Percentiles rank a stretch among this genome's conserved stretches.
phyloP scores from a whole-genome alignment of 2,888 invertebrate species.

The Ametastegia equiseti region DNA sequence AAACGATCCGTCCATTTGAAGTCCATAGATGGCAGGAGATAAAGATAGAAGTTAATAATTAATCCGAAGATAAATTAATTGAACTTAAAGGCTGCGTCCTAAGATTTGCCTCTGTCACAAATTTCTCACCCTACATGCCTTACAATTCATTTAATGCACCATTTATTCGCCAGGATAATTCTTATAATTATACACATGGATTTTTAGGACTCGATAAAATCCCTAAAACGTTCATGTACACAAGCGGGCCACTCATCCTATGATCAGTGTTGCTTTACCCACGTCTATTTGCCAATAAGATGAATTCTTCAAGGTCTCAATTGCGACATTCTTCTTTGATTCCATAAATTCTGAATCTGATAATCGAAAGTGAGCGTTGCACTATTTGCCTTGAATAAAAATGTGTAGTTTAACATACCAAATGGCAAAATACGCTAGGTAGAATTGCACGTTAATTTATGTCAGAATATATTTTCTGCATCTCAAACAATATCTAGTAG shows the following conservation, averaged over 20 bases:
- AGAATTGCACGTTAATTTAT: too few species aligned
- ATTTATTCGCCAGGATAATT: neutral
- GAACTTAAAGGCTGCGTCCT: neutral
- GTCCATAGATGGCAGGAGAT: neutral
- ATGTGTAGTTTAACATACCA: neutral
- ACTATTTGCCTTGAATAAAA: neutral
- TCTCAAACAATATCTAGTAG: too few species aligned
- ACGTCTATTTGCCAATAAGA: too few species aligned
- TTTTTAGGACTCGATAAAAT: neutral
- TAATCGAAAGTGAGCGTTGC: neutral
- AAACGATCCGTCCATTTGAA: neutral
- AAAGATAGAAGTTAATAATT: neutral
- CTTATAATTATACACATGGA: neutral
- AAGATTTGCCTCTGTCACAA: neutral
- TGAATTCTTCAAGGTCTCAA: neutral
- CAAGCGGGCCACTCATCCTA: neutral
- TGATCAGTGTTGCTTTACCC: too few species aligned
- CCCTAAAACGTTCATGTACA: neutral
- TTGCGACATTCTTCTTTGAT: too few species aligned
- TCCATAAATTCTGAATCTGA: neutral
- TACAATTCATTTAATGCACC: neutral
- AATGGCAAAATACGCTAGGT: too few species aligned
- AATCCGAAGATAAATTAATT: neutral
- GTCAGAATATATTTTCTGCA: too few species aligned
- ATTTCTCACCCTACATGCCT: neutral